Evolutionary conservation across 2,888 invertebrate genomes (phyloP).

Genomic region (Endotricha flammealis): DNA sequence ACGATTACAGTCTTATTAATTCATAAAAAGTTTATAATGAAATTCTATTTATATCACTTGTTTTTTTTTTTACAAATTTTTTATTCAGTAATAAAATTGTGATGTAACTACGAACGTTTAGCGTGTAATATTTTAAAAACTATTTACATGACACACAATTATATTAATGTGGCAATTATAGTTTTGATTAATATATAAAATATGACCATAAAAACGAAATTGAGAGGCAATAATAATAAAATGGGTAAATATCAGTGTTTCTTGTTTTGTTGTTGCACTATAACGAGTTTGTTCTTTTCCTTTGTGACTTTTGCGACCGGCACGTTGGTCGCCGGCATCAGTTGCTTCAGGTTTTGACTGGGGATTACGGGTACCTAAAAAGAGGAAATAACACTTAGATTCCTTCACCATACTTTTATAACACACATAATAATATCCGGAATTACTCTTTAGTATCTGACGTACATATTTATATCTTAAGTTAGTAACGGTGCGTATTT

Average conservation of each 20-base stretch:
- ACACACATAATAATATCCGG: no score
- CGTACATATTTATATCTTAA: no score
- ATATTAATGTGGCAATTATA: not conserved
- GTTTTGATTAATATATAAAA: slow-evolving; percentile 8
- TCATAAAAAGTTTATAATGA: no score
- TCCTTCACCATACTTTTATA: no score
- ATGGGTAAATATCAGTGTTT: slow-evolving; percentile 49
- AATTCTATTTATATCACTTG: no score
- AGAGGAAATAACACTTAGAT: slow-evolving; percentile 2
- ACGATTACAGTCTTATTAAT: no score
- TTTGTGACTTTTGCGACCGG: slow-evolving; percentile 89
- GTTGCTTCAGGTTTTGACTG: slow-evolving; percentile 82
- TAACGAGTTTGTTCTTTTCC: slow-evolving; percentile 89
- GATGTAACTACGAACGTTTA: no score
- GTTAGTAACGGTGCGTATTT: no score
- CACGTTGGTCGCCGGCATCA: slow-evolving; percentile 80
- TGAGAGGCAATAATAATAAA: slow-evolving; percentile 18
- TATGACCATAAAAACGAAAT: slow-evolving; percentile 11
- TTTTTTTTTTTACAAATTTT: no score
- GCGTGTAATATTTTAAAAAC: no score
- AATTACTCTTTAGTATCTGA: no score
- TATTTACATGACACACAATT: not conserved
- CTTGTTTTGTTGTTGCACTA: slow-evolving; percentile 83
- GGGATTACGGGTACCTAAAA: slow-evolving; percentile 78
- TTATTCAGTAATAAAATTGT: no score